phyloP scores from a whole-genome alignment of 2,113 vertebrate genomes.

The Antechinus stuartii region DNA sequence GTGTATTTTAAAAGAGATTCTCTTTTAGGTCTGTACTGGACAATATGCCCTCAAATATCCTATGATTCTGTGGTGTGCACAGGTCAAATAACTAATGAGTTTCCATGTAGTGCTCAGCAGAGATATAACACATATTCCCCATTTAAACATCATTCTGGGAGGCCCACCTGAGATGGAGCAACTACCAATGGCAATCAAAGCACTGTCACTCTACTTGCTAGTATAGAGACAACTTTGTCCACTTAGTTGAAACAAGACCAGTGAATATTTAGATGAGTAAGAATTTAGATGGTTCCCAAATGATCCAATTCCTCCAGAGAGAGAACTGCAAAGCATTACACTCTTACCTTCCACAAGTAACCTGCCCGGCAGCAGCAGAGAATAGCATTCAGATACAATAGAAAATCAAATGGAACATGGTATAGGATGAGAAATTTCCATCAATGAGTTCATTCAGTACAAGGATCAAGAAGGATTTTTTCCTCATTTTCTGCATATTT shows the following conservation, averaged over 20 bases:
- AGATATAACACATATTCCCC: neutral
- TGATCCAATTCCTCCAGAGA: neutral
- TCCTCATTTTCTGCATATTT: neutral
- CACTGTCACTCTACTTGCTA: neutral
- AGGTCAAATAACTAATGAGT: neutral
- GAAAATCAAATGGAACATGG: neutral
- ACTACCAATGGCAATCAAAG: neutral
- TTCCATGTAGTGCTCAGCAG: neutral
- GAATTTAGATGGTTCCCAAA: neutral
- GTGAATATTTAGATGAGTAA: neutral
- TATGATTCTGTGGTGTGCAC: neutral
- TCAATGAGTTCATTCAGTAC: neutral
- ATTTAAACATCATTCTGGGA: neutral
- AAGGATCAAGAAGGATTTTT: neutral
- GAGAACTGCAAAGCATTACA: neutral
- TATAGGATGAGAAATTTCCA: neutral
- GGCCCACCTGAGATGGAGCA: neutral
- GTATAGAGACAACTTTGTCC: no score
- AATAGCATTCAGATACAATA: neutral
- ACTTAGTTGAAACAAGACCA: neutral
- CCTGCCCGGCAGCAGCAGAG: neutral
- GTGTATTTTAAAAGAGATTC: neutral
- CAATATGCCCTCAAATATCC: neutral
- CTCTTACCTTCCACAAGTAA: neutral
- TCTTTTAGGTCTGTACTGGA: neutral